A percentile compares a stretch with the other conserved stretches of the same genome.
phyloP scores from a whole-genome alignment of 2,113 vertebrate genomes.

The Nothocercus nigrocapillus region DNA sequence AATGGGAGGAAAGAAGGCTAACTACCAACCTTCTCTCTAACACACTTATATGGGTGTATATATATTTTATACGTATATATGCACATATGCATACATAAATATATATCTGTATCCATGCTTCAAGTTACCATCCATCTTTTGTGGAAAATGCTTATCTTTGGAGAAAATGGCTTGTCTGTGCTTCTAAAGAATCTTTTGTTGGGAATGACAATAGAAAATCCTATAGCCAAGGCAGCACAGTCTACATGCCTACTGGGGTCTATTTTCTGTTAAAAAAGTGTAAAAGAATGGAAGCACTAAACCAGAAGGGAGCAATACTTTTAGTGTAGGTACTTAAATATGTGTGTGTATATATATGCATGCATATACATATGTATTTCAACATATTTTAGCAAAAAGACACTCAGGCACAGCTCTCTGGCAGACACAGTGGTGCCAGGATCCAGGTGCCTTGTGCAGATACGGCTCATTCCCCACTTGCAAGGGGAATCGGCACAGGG shows the following conservation, averaged over 20 bases:
- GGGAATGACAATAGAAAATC: neutral
- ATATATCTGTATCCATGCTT: neutral
- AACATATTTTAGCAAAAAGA: neutral
- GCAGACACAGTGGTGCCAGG: neutral
- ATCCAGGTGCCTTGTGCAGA: neutral
- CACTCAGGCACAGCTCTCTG: neutral
- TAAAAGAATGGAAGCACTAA: neutral
- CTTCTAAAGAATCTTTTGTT: neutral
- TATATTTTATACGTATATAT: too few species aligned
- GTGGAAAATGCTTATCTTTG: neutral
- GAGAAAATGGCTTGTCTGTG: neutral
- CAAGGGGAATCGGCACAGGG: neutral
- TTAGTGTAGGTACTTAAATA: too few species aligned
- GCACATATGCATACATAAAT: neutral
- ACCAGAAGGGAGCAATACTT: neutral
- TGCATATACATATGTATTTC: neutral
- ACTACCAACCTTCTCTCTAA: neutral
- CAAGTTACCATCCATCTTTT: neutral
- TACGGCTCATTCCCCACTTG: neutral
- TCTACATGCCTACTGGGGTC: neutral
- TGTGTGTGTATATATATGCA: too few species aligned
- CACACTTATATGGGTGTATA: too few species aligned
- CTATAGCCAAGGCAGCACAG: neutral
- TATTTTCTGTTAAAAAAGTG: neutral
- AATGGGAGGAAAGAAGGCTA: neutral